Percentiles rank a stretch among this genome's conserved stretches.
Conservation (phyloP, 2,113 vertebrate genomes). For the Brachypodius melanocephalos region DNA sequence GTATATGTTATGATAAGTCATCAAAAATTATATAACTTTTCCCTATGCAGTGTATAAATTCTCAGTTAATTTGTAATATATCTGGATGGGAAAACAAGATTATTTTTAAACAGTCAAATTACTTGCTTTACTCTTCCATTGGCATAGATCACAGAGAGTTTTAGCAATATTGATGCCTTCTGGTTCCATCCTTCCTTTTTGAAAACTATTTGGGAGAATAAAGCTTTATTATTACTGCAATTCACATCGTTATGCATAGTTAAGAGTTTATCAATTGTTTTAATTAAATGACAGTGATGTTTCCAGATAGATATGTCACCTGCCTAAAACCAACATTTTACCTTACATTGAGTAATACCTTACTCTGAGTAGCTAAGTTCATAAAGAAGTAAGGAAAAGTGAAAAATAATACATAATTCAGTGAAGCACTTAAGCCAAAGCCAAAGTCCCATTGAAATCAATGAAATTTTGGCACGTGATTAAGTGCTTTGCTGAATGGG, state of each 20-base stretch:
- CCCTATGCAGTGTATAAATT: background rate
- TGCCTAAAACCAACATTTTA: background rate
- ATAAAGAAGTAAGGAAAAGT: background rate
- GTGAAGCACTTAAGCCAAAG: background rate
- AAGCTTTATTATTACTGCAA: background rate
- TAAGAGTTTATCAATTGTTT: background rate
- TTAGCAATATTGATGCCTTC: background rate
- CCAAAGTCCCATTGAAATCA: background rate
- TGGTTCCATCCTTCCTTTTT: background rate
- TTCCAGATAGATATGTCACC: background rate
- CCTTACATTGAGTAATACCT: background rate
- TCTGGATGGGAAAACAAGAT: background rate
- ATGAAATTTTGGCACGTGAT: background rate
- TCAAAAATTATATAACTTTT: background rate
- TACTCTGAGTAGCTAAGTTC: background rate
- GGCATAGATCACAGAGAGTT: background rate
- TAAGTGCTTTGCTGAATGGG: conserved; percentile 4
- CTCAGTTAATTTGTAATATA: background rate
- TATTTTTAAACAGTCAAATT: background rate
- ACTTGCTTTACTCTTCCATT: background rate
- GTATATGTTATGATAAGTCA: background rate
- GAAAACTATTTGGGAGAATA: background rate
- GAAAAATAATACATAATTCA: background rate
- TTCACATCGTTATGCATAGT: background rate
- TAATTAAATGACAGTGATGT: background rate